phyloP scores from a whole-genome alignment of 2,888 invertebrate genomes.

The Drosophila meridiana region DNA sequence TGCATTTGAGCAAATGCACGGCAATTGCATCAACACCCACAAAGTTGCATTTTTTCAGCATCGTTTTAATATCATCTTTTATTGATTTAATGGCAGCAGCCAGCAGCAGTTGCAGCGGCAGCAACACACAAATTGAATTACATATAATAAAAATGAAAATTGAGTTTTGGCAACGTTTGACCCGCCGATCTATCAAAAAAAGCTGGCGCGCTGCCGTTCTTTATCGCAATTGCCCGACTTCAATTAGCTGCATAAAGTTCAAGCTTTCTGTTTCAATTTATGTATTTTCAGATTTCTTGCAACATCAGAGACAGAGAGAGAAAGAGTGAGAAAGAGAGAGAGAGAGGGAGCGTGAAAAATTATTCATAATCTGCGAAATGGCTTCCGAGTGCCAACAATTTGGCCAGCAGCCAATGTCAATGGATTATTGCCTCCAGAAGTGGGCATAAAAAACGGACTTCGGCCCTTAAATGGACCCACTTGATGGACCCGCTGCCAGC shows the following conservation, averaged over 20 bases:
- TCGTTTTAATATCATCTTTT: conserved; percentile 18
- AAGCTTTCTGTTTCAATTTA: conserved; percentile 74
- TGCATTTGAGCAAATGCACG: conserved; percentile 45
- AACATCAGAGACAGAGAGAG: not conserved
- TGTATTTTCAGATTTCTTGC: conserved; percentile 60
- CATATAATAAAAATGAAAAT: conserved; percentile 22
- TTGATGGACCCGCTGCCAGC: conserved; percentile 45
- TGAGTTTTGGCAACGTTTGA: conserved; percentile 34
- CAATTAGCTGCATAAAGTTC: conserved; percentile 76
- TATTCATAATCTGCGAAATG: conserved; percentile 73
- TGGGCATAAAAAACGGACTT: conserved; percentile 24
- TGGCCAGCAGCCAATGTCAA: conserved; percentile 71
- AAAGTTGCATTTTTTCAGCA: conserved; percentile 19
- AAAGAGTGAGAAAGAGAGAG: not conserved
- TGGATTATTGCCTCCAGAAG: conserved; percentile 61
- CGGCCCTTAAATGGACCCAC: conserved; percentile 10
- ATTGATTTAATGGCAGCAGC: conserved; percentile 47
- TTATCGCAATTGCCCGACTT: conserved; percentile 44
- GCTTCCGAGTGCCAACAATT: conserved; percentile 70
- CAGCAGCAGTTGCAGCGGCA: conserved; percentile 13
- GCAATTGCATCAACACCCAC: conserved; percentile 62
- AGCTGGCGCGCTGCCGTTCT: conserved; percentile 25
- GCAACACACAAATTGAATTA: conserved; percentile 66
- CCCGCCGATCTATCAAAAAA: conserved; percentile 53
- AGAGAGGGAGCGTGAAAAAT: conserved; percentile 22